phyloP scores from a whole-genome alignment of 2,888 invertebrate species.

The Mechanitis messenoides region DNA sequence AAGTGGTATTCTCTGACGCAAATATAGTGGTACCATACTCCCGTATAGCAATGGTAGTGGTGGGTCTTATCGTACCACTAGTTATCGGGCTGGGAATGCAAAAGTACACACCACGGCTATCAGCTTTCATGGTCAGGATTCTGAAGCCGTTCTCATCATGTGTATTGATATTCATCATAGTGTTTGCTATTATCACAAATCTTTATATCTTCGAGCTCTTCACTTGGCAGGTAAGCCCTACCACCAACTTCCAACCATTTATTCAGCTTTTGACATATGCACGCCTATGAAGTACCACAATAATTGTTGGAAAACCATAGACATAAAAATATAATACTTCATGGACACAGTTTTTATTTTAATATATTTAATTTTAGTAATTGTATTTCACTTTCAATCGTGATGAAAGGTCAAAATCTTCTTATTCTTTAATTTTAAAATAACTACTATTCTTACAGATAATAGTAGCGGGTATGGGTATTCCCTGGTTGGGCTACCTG shows the following conservation, averaged over 20 bases:
- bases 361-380: no score
- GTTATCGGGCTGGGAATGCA: conserved; percentile 78
- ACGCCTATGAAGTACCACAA: no score
- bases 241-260: no score
- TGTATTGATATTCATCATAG: conserved; percentile 87
- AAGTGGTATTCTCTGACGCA: conserved; percentile 82
- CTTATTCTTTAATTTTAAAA: conserved; percentile 1
- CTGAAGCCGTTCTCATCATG: conserved; percentile 89
- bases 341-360: no score
- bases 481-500: conserved; percentile 89
- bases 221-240: conserved; percentile 84
- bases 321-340: no score
- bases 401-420: no score
- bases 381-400: no score
- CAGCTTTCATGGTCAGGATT: conserved; percentile 83
- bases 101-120: conserved; percentile 80
- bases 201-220: conserved; percentile 91
- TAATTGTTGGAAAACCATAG: no score
- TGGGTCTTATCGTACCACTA: conserved; percentile 86
- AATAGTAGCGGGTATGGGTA: conserved; percentile 83
- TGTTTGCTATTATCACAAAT: conserved; percentile 93
- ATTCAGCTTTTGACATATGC: no score
- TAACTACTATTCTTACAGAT: conserved; percentile 76
- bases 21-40: conserved; percentile 85
- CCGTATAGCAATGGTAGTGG: conserved; percentile 84